Evolutionary conservation across 2,888 invertebrate genomes (phyloP).

Genomic region (Drosophila incognita): DNA sequence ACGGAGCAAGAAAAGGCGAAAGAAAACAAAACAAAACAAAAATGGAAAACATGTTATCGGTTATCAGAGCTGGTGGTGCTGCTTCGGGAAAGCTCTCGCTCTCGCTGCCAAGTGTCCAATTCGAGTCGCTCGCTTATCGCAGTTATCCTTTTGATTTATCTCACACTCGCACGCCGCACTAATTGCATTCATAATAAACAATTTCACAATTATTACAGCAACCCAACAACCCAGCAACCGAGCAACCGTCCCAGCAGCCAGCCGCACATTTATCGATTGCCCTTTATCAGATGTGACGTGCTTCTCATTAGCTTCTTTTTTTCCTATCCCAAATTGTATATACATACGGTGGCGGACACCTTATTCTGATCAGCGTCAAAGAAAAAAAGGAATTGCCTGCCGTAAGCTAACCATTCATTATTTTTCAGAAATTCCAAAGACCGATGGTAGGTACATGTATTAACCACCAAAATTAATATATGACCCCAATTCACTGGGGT

Average conservation of each 20-base stretch:
- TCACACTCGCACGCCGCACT: slow-evolving; percentile 65
- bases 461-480: too few relatives aligned
- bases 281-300: slow-evolving; percentile 64
- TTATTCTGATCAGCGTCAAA: too few relatives aligned
- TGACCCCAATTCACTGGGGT: too few relatives aligned
- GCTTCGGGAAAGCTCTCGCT: slow-evolving; percentile 25
- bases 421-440: too few relatives aligned
- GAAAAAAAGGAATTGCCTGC: too few relatives aligned
- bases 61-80: slow-evolving; percentile 54
- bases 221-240: background rate
- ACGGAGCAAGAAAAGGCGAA: slow-evolving; percentile 13
- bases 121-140: slow-evolving; percentile 65
- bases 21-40: background rate
- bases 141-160: slow-evolving; percentile 79
- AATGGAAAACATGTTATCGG: slow-evolving; percentile 66
- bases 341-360: too few relatives aligned
- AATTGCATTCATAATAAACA: slow-evolving; percentile 69
- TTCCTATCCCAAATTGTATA: background rate
- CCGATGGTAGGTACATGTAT: too few relatives aligned
- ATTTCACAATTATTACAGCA: slow-evolving; percentile 59
- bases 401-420: too few relatives aligned
- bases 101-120: slow-evolving; percentile 38
- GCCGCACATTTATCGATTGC: slow-evolving; percentile 50
- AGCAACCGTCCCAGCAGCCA: slow-evolving; percentile 19
- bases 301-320: slow-evolving; percentile 55